Conservation (phyloP, 2,113 vertebrate species). For the Catharus bicknelli region DNA sequence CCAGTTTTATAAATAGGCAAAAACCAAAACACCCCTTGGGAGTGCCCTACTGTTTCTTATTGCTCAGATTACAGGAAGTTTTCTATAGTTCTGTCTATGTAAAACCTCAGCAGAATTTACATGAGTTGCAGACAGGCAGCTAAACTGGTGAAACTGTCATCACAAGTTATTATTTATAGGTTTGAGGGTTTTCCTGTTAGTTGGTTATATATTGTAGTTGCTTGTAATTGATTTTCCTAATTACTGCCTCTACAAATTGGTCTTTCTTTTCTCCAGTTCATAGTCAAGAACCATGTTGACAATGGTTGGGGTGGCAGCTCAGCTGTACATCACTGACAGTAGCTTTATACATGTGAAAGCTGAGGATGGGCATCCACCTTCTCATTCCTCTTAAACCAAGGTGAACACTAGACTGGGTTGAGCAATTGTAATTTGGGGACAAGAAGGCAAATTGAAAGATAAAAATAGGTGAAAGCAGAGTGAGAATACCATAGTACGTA, state of each 20-base stretch:
- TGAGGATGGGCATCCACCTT: not conserved
- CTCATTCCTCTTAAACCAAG: not conserved
- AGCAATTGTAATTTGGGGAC: not conserved
- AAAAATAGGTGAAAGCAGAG: not conserved
- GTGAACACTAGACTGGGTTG: not conserved
- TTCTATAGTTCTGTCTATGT: not conserved
- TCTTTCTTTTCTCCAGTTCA: not conserved
- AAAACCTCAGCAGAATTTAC: not conserved
- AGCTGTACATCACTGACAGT: not conserved
- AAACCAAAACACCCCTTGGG: not conserved
- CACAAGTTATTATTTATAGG: not conserved
- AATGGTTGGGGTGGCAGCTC: not conserved
- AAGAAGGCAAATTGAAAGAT: not conserved
- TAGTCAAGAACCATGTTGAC: not conserved
- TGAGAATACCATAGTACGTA: rapidly evolving
- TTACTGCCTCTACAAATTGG: not conserved
- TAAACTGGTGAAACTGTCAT: not conserved
- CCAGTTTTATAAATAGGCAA: not conserved
- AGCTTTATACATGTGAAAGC: not conserved
- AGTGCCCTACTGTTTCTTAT: not conserved
- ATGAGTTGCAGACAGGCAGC: not conserved
- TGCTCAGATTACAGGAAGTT: not conserved
- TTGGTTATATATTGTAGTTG: not conserved
- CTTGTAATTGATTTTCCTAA: not conserved
- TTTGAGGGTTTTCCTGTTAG: not conserved